Percentiles rank a stretch among this genome's conserved stretches.
Conservation (phyloP, 2,797 vertebrate species). For the Lemur catta region DNA sequence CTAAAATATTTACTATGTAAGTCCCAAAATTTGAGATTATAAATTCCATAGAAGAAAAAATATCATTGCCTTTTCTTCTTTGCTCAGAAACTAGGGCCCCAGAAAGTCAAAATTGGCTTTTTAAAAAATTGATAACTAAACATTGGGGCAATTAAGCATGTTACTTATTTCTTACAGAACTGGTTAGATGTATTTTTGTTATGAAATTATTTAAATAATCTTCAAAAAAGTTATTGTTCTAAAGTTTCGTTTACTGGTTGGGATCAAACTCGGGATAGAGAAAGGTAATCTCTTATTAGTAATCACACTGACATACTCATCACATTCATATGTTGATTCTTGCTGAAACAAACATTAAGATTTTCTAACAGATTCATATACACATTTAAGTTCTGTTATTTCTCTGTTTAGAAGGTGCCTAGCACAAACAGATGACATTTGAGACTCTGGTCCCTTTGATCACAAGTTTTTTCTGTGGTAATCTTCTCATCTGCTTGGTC, state of each 20-base stretch:
- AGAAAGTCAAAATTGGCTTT: background rate
- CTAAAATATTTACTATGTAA: background rate
- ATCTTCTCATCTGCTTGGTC: background rate
- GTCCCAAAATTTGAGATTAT: background rate
- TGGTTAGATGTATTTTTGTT: background rate
- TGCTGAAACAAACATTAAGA: background rate
- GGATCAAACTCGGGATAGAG: background rate
- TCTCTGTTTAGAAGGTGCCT: background rate
- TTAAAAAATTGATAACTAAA: background rate
- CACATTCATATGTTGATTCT: background rate
- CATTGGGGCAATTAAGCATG: background rate
- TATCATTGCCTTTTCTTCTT: background rate
- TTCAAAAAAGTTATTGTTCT: background rate
- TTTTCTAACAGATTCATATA: background rate
- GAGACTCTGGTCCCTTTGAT: background rate
- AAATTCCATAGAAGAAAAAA: background rate
- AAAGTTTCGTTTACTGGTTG: background rate
- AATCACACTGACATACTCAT: background rate
- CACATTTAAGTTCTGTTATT: background rate
- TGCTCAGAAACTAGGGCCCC: background rate
- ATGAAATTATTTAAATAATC: background rate
- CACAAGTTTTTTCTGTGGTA: background rate
- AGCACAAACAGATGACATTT: background rate
- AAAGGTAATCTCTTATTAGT: background rate
- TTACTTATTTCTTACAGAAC: background rate